These are phyloP conservation scores for Catostomus latipinnis DNA, from an alignment of 2,797 vertebrate species.

Conservation along the genomic window DNA sequence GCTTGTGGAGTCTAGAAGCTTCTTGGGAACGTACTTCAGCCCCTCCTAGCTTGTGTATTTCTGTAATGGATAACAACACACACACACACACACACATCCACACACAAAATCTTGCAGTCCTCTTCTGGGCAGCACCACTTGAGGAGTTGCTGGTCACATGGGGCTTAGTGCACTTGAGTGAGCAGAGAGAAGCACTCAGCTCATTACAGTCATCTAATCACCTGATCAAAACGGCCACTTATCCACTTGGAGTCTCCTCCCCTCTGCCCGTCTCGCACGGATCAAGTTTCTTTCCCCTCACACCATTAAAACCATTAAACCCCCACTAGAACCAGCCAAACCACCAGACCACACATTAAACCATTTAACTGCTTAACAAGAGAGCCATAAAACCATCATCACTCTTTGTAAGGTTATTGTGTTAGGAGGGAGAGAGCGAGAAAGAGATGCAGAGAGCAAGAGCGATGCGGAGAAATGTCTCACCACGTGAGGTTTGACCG, in stretches of 20 bases:
- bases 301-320: slow-evolving; percentile 81
- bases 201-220: slow-evolving; percentile 66
- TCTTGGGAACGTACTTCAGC: slow-evolving; percentile 52
- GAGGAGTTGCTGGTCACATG: slow-evolving; percentile 59
- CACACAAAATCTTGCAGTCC: slow-evolving; percentile 46
- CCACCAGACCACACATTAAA: slow-evolving; percentile 75
- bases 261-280: slow-evolving; percentile 74
- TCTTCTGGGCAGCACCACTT: slow-evolving; percentile 71
- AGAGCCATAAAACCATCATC: slow-evolving; percentile 65
- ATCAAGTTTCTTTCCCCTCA: slow-evolving; percentile 84
- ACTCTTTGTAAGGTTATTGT: slow-evolving; percentile 50
- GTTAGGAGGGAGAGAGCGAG: slow-evolving; percentile 42
- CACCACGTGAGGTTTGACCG: slow-evolving; percentile 25
- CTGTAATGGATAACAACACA: slow-evolving; percentile 74
- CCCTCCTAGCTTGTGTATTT: slow-evolving; percentile 55
- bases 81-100: slow-evolving; percentile 8
- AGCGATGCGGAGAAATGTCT: slow-evolving; percentile 35
- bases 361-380: slow-evolving; percentile 65
- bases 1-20: slow-evolving; percentile 65
- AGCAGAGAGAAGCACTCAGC: slow-evolving; percentile 67
- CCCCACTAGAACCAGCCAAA: slow-evolving; percentile 84
- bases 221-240: slow-evolving; percentile 63
- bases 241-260: slow-evolving; percentile 65
- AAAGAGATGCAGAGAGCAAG: slow-evolving; percentile 21
- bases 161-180: slow-evolving; percentile 65